Evolutionary conservation across 2,888 invertebrate genomes (phyloP).

Genomic region (Xestia sexstrigata): DNA sequence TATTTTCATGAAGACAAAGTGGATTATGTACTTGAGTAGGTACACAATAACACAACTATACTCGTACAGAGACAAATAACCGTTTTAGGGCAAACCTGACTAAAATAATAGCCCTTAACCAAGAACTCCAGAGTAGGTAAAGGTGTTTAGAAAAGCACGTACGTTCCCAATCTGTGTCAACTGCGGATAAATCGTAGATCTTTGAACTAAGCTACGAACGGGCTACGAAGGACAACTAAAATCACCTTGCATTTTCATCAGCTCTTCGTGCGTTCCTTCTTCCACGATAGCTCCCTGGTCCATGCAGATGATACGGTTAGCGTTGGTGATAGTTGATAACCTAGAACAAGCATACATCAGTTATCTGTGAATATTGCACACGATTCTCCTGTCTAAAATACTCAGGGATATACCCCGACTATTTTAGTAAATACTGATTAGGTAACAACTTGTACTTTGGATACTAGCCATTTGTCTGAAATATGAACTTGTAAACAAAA

Average conservation of each 20-base stretch:
- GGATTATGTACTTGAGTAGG: neutral
- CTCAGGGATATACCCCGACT: neutral
- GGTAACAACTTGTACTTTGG: neutral
- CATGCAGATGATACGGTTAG: conserved; percentile 93
- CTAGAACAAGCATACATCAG: conserved; percentile 72
- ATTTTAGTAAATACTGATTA: neutral
- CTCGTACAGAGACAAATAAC: neutral
- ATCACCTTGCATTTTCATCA: conserved; percentile 92
- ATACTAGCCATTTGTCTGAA: neutral
- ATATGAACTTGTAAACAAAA: neutral
- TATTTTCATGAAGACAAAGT: neutral
- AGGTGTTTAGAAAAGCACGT: neutral
- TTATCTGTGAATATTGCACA: neutral
- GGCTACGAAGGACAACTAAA: neutral
- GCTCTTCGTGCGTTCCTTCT: conserved; percentile 93
- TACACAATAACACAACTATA: neutral
- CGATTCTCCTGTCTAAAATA: neutral
- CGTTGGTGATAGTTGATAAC: conserved; percentile 93
- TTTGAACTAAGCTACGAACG: neutral
- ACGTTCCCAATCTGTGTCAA: neutral
- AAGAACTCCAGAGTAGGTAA: neutral
- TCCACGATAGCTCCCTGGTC: conserved; percentile 94
- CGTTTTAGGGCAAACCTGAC: neutral
- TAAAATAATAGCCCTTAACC: neutral
- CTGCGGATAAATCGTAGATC: neutral